Base-by-base conservation (phyloP, 2,888 invertebrate species). In the Tolmerus cingulatus region DNA sequence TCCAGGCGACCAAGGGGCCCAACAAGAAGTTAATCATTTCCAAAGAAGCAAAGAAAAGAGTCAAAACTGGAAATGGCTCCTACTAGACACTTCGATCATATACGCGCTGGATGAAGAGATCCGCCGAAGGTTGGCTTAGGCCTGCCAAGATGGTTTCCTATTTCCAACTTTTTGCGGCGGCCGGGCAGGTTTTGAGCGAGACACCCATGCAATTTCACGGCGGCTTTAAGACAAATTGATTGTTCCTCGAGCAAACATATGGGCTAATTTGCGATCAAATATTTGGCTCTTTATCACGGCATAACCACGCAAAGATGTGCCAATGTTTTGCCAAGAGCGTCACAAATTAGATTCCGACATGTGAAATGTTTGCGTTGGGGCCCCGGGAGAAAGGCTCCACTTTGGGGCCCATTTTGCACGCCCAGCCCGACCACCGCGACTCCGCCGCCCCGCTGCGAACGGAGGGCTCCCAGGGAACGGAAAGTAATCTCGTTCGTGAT, bases 181-280 rank as follows among this genome's bases (percentile, higher is more conserved):
- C 43, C 5, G 37, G 27, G 66, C 66, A 66, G 66, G 66, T 66
- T 66, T 66, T 12, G 19, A n/a, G 43, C 9, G 2, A 19, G 19
- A 78, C 78, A 40, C 78, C 40, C 23, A 23, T 43, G 43, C 78
- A 78, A 78, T 78, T 78, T 78, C 43, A 78, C 23, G 78, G 78
- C 43, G 43, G 23, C 43, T 78, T 78, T 78, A 78, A 78, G 46
- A 78, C 23, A 78, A 78, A 78, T 78, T 78, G 43, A 8, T 43
- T 43, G 19, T 78, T 78, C 19, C 43, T n/a, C 46, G 78, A 43
- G 78, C 23, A 46, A 46, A 78, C 46, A 78, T 40, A 46, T 78
- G 43, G 78, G 43, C 78, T 78, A 78, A 78, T 46, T 78, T 78
- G 78, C 46, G 43, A 78, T 78, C 78, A 78, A 78, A 78, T 43